phyloP scores from a whole-genome alignment of 1,140 invertebrate species.

The Phocides pigmalion region DNA sequence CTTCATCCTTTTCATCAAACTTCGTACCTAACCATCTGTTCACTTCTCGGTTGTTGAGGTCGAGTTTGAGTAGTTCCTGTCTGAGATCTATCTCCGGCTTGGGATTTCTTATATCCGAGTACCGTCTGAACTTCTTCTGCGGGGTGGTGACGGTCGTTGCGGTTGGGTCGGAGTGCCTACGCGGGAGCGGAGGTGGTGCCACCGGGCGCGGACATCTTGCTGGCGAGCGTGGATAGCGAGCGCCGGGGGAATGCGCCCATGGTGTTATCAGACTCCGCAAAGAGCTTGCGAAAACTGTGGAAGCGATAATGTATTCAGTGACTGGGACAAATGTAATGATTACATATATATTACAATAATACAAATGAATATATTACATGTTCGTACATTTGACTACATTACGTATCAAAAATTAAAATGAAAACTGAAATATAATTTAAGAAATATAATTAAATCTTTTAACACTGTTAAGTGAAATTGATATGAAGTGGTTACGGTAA shows the following conservation, averaged over 20 bases:
- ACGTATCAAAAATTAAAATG: too few relatives aligned
- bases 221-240: slow-evolving; percentile 67
- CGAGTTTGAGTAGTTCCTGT: slow-evolving; percentile 61
- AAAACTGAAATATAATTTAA: too few relatives aligned
- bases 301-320: slow-evolving; percentile 34
- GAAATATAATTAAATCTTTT: too few relatives aligned
- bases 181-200: slow-evolving; percentile 70
- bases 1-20: slow-evolving; percentile 56
- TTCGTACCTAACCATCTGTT: slow-evolving; percentile 65
- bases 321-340: background rate
- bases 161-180: slow-evolving; percentile 70
- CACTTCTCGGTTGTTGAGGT: slow-evolving; percentile 61
- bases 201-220: slow-evolving; percentile 66
- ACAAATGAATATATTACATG: too few relatives aligned
- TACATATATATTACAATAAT: background rate
- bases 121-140: slow-evolving; percentile 46
- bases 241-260: slow-evolving; percentile 79
- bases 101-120: slow-evolving; percentile 54
- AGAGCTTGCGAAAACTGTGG: slow-evolving; percentile 84
- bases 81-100: slow-evolving; percentile 61
- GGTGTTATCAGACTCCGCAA: slow-evolving; percentile 83
- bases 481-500: too few relatives aligned
- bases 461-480: too few relatives aligned
- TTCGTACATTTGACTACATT: too few relatives aligned
- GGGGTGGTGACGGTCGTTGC: slow-evolving; percentile 31